Evolutionary conservation across 1,140 invertebrate species (phyloP), one percentile per base, ranked within the genome.

Genomic region (Ridgeia piscesae): DNA sequence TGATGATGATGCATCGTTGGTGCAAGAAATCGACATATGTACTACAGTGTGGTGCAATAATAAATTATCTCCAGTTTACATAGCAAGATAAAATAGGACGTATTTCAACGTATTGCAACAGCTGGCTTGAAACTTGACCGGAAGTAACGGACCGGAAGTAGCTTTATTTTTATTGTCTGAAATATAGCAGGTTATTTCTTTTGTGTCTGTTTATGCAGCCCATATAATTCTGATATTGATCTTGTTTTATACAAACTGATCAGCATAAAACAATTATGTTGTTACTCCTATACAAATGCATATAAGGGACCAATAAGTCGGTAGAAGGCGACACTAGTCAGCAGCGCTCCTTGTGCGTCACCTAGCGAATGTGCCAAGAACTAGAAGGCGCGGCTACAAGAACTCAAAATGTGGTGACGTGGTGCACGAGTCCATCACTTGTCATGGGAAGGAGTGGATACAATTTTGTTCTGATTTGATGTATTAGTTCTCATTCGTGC

Each of bases 101-200:
- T 77, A 77, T 77, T 77, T 77, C 58, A 77, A 77, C 58, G 58
- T 77, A 77, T 77, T 77, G 58, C 58, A 77, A 77, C 58, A 77
- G 58, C 58, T 77, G 58, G 58, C 58, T 27, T 27, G 58, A 27
- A 77, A 77, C 2, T 77, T 77, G 27, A 77, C 58, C 58, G 58
- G 58, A 77, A 77, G 58, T 77, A 77, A 17, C 58, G 17, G 27
- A 77, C 58, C 58, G 58, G 58, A 77, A 77, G 58, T 77, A 27
- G 58, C 27, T 77, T 77, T 77, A 17, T 27, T 77, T 42, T 42
- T 42, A 42, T 42, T 11, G 42, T 42, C 4, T 11, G 11, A 6
- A 42, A 42, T 42, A 42, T 42, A 42, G 4, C 42, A 42, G 42
- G 11, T 42, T 42, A 42, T 42, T 42, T 42, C n/a, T 42, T 42